Evolutionary conservation across 2,113 vertebrate species (phyloP), one percentile per base, ranked within the genome.

Genomic region (Hippocampus barbouri): DNA sequence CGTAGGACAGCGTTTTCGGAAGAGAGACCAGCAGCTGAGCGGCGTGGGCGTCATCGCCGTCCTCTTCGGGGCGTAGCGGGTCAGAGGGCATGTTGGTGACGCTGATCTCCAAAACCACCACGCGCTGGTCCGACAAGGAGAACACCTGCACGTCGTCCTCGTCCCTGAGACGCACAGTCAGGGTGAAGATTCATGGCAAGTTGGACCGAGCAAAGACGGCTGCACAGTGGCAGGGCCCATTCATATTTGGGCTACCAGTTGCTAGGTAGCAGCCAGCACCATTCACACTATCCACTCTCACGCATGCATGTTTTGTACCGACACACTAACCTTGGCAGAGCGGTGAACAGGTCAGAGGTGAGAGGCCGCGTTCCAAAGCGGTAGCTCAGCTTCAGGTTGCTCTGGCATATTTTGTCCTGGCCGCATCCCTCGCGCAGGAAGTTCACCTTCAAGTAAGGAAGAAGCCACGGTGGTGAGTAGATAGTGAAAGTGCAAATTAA

Each of bases 401-500:
- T 98, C 89, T 97, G 96, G 81, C 97, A 98, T 79, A 96, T 94
- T 84, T 94, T 95, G 90, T 98, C 97, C 0, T 80, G 86, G 20
- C 96, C 97, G 27, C 97, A 98, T 72, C 97, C 97, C 84, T 98
- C 93, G 75, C 93, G 92, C 69, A 96, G 87, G 77, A 98, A 98
- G 84, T 97, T 93, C 66, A 97, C 94, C 97, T 97, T 71, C 40
- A 80, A 16, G 66, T 25, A 60, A 21, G 0, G 70, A 68, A 81
- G 0, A 4, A 81, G 51, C 72, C 23, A n/a, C 53, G 1, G 1
- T 51, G 45, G 9, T 66, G 64, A 40, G 21, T 49, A 49, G 27
- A 66, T 43, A 61, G 53, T n/a, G 47, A 12, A 2, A 30, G n/a
- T 21, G n/a, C 21, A 51, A 10, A 40, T 34, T 34, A 38, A 63